phyloP scores from a whole-genome alignment of 2,113 vertebrate species.

The Mirounga angustirostris region DNA sequence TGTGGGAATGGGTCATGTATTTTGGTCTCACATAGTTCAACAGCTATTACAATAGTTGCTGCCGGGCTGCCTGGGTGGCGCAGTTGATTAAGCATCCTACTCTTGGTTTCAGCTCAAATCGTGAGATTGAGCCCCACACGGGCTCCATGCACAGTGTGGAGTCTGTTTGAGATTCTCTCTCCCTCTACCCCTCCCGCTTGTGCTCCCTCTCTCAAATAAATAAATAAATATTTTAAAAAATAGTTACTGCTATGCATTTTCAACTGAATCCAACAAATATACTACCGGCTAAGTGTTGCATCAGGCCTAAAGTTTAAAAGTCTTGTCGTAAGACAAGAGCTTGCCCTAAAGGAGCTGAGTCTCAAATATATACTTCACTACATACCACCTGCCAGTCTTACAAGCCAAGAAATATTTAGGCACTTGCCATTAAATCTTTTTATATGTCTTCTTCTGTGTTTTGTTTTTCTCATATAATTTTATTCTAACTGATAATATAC shows the following conservation, averaged over 20 bases:
- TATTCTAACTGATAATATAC: neutral
- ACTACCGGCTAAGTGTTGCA: neutral
- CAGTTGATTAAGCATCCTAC: neutral
- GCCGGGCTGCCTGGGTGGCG: neutral
- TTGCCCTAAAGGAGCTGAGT: neutral
- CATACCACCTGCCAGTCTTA: neutral
- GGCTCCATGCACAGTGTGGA: neutral
- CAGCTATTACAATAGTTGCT: neutral
- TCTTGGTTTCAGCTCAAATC: neutral
- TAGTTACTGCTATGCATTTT: neutral
- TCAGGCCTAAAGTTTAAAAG: neutral
- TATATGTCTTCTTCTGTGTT: neutral
- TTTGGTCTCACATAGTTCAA: neutral
- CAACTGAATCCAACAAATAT: neutral
- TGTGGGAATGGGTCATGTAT: neutral
- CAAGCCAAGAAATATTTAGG: neutral
- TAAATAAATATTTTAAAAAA: neutral
- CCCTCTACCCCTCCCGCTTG: neutral
- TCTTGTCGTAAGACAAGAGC: neutral
- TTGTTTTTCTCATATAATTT: conserved; percentile 21
- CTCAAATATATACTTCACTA: neutral
- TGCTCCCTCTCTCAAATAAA: neutral
- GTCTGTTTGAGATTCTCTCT: neutral
- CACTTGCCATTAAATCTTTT: neutral
- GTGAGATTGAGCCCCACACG: neutral